Evolutionary conservation across 2,113 vertebrate genomes (phyloP).

Genomic region (Argyrosomus japonicus): DNA sequence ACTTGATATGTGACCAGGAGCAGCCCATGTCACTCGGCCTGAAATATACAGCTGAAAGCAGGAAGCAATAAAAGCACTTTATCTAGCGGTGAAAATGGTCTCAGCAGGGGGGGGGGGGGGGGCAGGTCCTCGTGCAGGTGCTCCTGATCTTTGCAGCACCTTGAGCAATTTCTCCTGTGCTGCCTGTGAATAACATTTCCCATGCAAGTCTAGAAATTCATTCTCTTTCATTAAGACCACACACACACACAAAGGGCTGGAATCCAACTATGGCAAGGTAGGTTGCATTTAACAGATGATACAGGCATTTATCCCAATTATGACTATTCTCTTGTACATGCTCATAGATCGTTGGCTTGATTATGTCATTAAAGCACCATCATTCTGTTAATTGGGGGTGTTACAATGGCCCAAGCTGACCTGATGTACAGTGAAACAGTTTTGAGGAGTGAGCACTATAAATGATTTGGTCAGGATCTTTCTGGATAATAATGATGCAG

Average conservation of each 20-base stretch:
- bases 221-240: conserved; percentile 8
- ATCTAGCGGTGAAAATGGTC: conserved; percentile 18
- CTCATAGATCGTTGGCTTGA: conserved; percentile 3
- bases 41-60: conserved; percentile 43
- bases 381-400: conserved; percentile 6
- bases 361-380: conserved; percentile 14
- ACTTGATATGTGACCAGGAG: conserved; percentile 42
- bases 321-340: background rate
- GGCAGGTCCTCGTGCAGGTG: conserved; percentile 9
- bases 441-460: conserved; percentile 2
- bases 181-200: conserved; percentile 18
- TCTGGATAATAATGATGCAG: conserved; percentile 35
- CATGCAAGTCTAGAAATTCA: background rate
- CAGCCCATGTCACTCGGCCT: conserved; percentile 22
- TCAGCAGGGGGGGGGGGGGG: conserved; percentile 11
- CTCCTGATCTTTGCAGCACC: conserved; percentile 28
- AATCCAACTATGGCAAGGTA: background rate
- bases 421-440: background rate
- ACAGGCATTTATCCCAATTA: background rate
- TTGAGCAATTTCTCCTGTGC: conserved; percentile 6
- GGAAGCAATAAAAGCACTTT: conserved; percentile 54
- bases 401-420: background rate
- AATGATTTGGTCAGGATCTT: conserved; percentile 26
- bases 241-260: background rate
- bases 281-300: background rate